Conservation (phyloP, 35 echinoderm and acorn worm species). For the Holothuria glaberrima region DNA sequence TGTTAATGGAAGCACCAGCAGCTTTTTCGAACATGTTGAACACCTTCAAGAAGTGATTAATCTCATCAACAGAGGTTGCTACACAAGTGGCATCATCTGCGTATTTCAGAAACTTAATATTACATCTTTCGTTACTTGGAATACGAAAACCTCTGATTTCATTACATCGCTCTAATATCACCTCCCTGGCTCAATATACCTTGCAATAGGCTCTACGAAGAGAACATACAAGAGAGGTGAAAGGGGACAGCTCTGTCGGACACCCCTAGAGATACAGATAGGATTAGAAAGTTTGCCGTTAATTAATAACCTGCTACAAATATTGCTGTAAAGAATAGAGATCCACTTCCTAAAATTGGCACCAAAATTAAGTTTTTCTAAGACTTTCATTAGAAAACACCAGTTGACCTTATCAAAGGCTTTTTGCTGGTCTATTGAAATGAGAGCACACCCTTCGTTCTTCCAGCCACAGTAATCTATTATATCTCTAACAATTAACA, state of each 20-base stretch:
- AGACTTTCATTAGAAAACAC: slow-evolving; percentile 15
- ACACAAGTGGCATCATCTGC: slow-evolving; percentile 6
- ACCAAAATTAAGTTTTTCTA: slow-evolving; percentile 33
- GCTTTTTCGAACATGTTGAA: not conserved
- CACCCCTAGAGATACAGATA: slow-evolving; percentile 2
- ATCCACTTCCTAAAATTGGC: slow-evolving; percentile 41
- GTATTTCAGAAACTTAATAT: not conserved
- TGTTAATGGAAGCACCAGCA: slow-evolving; percentile 3
- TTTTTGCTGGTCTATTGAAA: slow-evolving; percentile 51
- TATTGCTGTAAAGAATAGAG: slow-evolving; percentile 23
- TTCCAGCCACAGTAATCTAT: slow-evolving; percentile 10
- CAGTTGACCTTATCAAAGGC: slow-evolving; percentile 45
- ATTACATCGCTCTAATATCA: too few relatives aligned
- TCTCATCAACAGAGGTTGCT: not conserved
- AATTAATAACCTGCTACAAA: not conserved
- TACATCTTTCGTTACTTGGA: not conserved
- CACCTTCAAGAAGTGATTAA: not conserved
- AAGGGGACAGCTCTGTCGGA: slow-evolving; percentile 41
- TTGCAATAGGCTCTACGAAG: slow-evolving; percentile 19
- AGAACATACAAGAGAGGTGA: slow-evolving; percentile 38
- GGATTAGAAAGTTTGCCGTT: slow-evolving; percentile 36
- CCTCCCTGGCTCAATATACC: not conserved
- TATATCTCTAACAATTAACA: slow-evolving; percentile 27
- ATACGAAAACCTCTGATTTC: not conserved
- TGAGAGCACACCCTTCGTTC: not conserved